Percentiles rank a stretch among this genome's conserved stretches.
Conservation (phyloP, 2,888 invertebrate species). For the Ichneumon xanthorius region DNA sequence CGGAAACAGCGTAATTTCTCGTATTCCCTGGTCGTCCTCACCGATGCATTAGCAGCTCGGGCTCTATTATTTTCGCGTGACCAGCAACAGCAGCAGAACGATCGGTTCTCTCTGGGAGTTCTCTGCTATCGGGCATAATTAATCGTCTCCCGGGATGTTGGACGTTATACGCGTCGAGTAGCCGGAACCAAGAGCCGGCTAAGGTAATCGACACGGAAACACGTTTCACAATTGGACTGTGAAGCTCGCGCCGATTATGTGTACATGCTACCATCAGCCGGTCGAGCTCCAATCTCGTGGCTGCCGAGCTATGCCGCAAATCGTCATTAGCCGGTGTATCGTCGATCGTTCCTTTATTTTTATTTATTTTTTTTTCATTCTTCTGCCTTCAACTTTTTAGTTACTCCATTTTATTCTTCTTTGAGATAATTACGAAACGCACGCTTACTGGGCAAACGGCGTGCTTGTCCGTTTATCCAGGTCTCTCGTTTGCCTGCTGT, state of each 20-base stretch:
- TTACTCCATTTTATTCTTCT: constrained; percentile 34
- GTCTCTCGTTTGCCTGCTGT: constrained; percentile 64
- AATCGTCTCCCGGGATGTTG: constrained; percentile 39
- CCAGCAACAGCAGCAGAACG: constrained; percentile 32
- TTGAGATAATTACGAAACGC: constrained; percentile 62
- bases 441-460: constrained; percentile 29
- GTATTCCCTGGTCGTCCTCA: constrained; percentile 31
- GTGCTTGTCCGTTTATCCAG: constrained; percentile 32
- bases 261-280: background rate
- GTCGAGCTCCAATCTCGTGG: constrained; percentile 10
- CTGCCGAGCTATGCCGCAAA: constrained; percentile 31
- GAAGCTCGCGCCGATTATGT: constrained; percentile 60
- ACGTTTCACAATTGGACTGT: constrained; percentile 61
- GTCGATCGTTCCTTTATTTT: constrained; percentile 32
- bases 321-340: constrained; percentile 31
- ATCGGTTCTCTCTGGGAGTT: constrained; percentile 35
- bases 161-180: constrained; percentile 26
- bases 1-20: constrained; percentile 58
- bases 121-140: constrained; percentile 52
- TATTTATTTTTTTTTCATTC: constrained; percentile 9
- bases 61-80: constrained; percentile 61
- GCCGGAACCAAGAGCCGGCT: constrained; percentile 47
- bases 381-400: constrained; percentile 12
- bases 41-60: background rate
- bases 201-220: constrained; percentile 65